phyloP scores from a whole-genome alignment of 2,797 vertebrate species.

The Takifugu ocellatus region DNA sequence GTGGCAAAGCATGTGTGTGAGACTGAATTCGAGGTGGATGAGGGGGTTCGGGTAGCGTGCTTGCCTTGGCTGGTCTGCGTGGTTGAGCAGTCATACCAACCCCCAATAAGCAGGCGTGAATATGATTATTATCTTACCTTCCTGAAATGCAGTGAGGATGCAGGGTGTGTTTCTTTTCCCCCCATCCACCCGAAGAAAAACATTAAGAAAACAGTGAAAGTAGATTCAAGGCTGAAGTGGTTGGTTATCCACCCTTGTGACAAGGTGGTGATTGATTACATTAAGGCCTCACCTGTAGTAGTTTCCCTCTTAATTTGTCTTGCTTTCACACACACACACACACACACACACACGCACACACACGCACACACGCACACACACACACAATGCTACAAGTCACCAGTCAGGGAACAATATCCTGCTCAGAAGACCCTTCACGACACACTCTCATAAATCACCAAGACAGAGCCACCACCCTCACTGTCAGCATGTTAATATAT shows the following conservation, averaged over 20 bases:
- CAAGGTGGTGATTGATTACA: constrained; percentile 75
- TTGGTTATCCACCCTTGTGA: constrained; percentile 59
- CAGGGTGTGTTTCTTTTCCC: constrained; percentile 51
- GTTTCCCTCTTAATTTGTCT: constrained; percentile 69
- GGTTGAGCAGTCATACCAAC: constrained; percentile 64
- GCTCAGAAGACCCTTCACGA: constrained; percentile 77
- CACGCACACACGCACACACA: background rate
- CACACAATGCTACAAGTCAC: constrained; percentile 72
- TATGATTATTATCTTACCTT: constrained; percentile 69
- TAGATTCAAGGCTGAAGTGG: constrained; percentile 32
- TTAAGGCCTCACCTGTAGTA: constrained; percentile 74
- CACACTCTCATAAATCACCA: constrained; percentile 82
- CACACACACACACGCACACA: constrained; percentile 36
- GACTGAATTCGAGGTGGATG: constrained; percentile 51
- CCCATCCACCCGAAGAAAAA: constrained; percentile 57
- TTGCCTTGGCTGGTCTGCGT: constrained; percentile 68
- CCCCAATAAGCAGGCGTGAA: constrained; percentile 25
- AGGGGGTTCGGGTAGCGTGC: constrained; percentile 58
- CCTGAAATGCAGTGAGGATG: constrained; percentile 59
- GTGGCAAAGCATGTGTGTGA: constrained; percentile 82
- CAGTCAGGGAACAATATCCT: constrained; percentile 82
- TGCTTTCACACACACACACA: constrained; percentile 45
- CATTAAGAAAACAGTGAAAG: background rate
- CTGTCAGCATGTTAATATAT: constrained; percentile 71
- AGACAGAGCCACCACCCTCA: constrained; percentile 80